phyloP scores from a whole-genome alignment of 2,888 invertebrate species.

The Nectonema munidae region DNA sequence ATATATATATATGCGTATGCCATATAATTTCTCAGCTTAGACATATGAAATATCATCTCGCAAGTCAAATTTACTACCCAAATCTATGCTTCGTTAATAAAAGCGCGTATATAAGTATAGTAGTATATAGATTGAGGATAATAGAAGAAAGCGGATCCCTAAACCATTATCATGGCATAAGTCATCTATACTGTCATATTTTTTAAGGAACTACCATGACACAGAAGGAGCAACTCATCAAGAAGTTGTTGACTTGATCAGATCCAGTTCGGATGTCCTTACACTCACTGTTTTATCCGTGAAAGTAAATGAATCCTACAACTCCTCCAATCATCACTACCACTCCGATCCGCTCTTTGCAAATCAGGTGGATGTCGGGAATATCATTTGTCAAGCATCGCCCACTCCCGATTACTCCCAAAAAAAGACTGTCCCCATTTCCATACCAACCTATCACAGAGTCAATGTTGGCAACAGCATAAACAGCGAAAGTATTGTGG shows the following conservation, averaged over 20 bases:
- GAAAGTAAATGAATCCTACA: constrained; percentile 25
- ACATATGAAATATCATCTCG: too few species aligned
- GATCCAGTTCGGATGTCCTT: constrained; percentile 82
- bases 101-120: too few species aligned
- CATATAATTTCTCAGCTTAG: too few species aligned
- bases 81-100: too few species aligned
- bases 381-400: neutral
- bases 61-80: too few species aligned
- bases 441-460: constrained; percentile 69
- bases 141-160: too few species aligned
- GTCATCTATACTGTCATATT: too few species aligned
- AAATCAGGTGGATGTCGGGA: constrained; percentile 16
- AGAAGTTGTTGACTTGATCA: constrained; percentile 92
- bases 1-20: too few species aligned
- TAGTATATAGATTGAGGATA: too few species aligned
- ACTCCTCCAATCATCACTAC: neutral
- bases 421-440: constrained; percentile 41
- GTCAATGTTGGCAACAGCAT: constrained; percentile 38
- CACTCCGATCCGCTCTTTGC: constrained; percentile 18
- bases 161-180: too few species aligned
- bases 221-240: constrained; percentile 98
- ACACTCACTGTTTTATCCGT: constrained; percentile 76
- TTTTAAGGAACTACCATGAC: constrained; percentile 24
- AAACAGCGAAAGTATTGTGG: constrained; percentile 63
- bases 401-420: constrained; percentile 31